Conservation (phyloP, 2,888 invertebrate genomes). For the Cenopis cana region DNA sequence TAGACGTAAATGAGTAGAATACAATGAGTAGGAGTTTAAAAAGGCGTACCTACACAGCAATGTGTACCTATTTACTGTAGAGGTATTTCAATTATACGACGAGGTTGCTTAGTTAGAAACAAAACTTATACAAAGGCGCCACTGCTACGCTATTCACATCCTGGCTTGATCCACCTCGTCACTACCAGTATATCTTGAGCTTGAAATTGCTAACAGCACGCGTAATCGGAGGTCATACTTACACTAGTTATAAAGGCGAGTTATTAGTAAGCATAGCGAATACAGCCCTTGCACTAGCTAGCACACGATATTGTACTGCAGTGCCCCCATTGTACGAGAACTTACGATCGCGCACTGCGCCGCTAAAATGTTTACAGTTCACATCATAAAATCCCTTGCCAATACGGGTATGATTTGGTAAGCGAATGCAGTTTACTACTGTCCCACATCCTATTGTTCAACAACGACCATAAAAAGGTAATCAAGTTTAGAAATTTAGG, state of each 20-base stretch:
- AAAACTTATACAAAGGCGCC: conserved; percentile 1
- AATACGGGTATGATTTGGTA: conserved; percentile 35
- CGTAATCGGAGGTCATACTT: background rate
- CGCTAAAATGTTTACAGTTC: conserved; percentile 42
- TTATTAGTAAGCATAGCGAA: background rate
- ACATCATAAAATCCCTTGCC: conserved; percentile 41
- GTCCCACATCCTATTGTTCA: background rate
- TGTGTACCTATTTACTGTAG: background rate
- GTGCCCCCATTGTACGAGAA: conserved; percentile 33
- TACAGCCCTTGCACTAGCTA: conserved; percentile 2
- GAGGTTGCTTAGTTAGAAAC: background rate
- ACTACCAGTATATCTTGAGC: background rate
- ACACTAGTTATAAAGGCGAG: background rate
- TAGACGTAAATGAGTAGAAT: too few relatives aligned
- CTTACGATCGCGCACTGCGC: conserved; percentile 40
- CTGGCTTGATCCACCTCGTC: background rate
- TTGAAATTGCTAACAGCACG: too few relatives aligned
- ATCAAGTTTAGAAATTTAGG: background rate
- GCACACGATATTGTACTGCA: conserved; percentile 30
- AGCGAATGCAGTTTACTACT: conserved; percentile 28
- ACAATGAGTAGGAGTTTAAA: background rate
- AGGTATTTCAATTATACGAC: background rate
- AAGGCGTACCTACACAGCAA: background rate
- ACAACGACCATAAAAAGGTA: background rate
- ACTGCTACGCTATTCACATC: background rate